Base-by-base conservation (phyloP, 92 coral and sea anemone genomes). In the Palythoa heliodiscus region DNA sequence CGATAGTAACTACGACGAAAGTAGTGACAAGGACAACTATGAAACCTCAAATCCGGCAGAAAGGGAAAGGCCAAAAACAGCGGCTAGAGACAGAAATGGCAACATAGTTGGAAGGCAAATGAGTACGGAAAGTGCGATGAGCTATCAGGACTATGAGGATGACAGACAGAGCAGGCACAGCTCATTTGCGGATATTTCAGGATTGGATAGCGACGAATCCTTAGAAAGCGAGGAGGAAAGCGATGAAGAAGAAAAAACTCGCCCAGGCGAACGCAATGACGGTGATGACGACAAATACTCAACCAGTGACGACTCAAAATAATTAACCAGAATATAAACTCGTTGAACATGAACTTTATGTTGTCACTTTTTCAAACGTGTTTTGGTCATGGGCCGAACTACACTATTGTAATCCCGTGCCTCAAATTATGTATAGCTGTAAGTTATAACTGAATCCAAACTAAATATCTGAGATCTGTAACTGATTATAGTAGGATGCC, bases 151-250 rank as follows among this genome's bases (percentile, higher is more conserved):
- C 14, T 57, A n/a, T n/a, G 84, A 79, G 0, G 84, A 80, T 47
- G 84, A 80, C 60, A 22, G 70, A 70, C 84, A 67, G 63, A 80
- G 84, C 57, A 43, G 84, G 53, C 84, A 80, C 73, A 80, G 84
- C 25, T 80, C 84, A 60, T 80, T 80, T 67, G 84, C 84, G 2
- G 84, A 80, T 68, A 75, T 80, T 35, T 80, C 84, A 20, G 84
- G 52, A 40, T 66, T 80, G 66, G 84, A 80, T 35, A 80, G 84
- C 47, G 75, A 80, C 40, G 74, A 80, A n/a, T 64, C 84, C 23
- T 3, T 67, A 48, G 84, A 25, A 16, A 80, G 84, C 24, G 74
- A 67, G 11, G 73, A 64, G 2, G 23, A 66, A 8, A 20, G 66
- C 11, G 61, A 63, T 2, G 19, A 80, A 2, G 9, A 80, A 43